These are phyloP conservation scores for Oligia latruncula DNA, from an alignment of 2,888 invertebrate species.

Conservation along the genomic window DNA sequence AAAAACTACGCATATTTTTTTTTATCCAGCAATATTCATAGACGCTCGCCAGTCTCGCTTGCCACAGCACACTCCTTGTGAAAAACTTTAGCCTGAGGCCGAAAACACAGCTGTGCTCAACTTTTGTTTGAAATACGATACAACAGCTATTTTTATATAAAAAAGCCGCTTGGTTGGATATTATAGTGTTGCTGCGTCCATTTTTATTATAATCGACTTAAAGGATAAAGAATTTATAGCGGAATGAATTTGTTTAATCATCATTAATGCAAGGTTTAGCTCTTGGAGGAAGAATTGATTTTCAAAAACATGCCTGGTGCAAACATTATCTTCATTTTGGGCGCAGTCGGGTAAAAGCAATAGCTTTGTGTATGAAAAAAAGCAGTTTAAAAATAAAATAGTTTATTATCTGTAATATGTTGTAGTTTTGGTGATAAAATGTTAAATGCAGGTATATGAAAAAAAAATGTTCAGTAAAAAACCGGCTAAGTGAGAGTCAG, in stretches of 20 bases:
- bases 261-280: not conserved
- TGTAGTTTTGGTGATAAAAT: not conserved
- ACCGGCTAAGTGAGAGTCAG: too few species aligned
- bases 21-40: constrained; percentile 36
- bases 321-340: not conserved
- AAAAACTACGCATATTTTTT: constrained; percentile 27
- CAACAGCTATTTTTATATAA: constrained; percentile 50
- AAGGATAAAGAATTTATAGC: not conserved
- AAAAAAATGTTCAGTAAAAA: not conserved
- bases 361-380: too few species aligned
- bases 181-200: constrained; percentile 30
- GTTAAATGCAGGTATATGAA: not conserved
- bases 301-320: not conserved
- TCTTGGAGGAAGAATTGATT: not conserved
- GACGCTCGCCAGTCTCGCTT: constrained; percentile 35
- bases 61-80: constrained; percentile 47
- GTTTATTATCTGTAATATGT: not conserved
- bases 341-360: not conserved
- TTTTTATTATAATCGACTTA: constrained; percentile 35
- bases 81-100: constrained; percentile 56
- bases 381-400: too few species aligned
- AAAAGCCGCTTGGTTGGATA: constrained; percentile 35
- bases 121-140: constrained; percentile 61
- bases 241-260: not conserved
- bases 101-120: constrained; percentile 57